Base-by-base conservation (phyloP, 2,797 vertebrate genomes). In the Yasuhikotakia modesta region DNA sequence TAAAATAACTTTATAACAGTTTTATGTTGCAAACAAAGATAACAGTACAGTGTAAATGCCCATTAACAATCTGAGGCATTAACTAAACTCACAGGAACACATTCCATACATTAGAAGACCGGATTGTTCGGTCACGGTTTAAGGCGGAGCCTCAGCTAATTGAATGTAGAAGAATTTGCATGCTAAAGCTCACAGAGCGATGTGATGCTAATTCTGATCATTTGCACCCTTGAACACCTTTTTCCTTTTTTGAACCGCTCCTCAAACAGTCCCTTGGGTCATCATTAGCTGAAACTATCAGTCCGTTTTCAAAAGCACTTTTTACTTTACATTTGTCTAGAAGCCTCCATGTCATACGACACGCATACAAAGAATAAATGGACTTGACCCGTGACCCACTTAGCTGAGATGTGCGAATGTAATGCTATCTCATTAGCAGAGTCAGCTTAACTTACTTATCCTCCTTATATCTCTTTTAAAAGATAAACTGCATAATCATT, bases 371-470 rank as follows among this genome's bases (percentile, higher is more conserved):
- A 24, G 58, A 77, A 45, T 66, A 48, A 12, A 70, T 14, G n/a
- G 64, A 22, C 57, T 72, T 80, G 50, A 78, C 74, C 58, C 19
- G 30, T 60, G 55, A 30, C 55, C 45, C 60, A 66, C 61, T 76
- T 65, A 46, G 24, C 32, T 24, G 21, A 55, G 50, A 73, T 73
- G 70, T 52, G 63, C n/a, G 53, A 50, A 52, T 39, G 21, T 55
- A 17, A 75, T 76, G 67, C 61, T 60, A 70, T 78, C 78, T 83
- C 76, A 65, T 55, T 48, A 65, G 35, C 53, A 53, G 27, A 21
- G 3, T 32, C 39, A 63, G 70, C 83, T 76, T 73, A 77, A 87
- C 71, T 46, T 52, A 81, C 79, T 79, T 69, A 68, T 75, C 73
- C 72, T 80, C 81, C 21, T 43, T 35, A 45, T 70, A 19, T 80